A percentile compares a stretch with the other conserved stretches of the same genome.
phyloP scores from a whole-genome alignment of 2,797 vertebrate species.

The Sebastes goodei region DNA sequence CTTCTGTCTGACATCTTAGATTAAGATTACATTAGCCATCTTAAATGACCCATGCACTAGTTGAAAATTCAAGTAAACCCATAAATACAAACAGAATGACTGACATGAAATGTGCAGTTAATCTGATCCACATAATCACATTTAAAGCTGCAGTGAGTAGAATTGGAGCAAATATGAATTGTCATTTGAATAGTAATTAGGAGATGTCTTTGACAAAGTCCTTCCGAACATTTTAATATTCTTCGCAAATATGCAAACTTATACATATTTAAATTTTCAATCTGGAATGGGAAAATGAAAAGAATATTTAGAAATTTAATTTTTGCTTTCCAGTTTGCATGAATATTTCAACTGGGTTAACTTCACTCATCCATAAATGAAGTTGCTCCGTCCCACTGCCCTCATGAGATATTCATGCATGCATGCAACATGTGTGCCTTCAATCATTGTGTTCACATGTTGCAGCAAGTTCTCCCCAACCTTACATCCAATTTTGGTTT shows the following conservation, averaged over 20 bases:
- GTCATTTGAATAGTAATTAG: not conserved
- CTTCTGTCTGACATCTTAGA: not conserved
- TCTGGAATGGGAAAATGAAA: slow-evolving; percentile 18
- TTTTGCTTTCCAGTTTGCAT: slow-evolving; percentile 28
- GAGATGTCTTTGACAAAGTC: not conserved
- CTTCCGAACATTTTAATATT: slow-evolving; percentile 11
- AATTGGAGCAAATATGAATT: not conserved
- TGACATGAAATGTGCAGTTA: not conserved
- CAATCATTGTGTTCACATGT: not conserved
- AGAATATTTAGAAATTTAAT: slow-evolving; percentile 18
- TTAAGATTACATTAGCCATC: not conserved
- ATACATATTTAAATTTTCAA: slow-evolving; percentile 25
- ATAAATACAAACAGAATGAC: not conserved
- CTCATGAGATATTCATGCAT: slow-evolving; percentile 45
- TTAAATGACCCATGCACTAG: not conserved
- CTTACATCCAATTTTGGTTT: slow-evolving; percentile 10
- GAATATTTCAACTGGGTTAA: slow-evolving; percentile 60
- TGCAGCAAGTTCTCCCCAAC: not conserved
- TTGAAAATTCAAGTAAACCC: not conserved
- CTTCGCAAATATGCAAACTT: slow-evolving; percentile 4
- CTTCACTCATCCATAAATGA: slow-evolving; percentile 55
- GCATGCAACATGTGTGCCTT: slow-evolving; percentile 43
- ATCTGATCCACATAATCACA: not conserved
- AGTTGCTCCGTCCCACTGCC: slow-evolving; percentile 18
- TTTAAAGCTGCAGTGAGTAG: not conserved